These are phyloP conservation scores for Glandiceps talaboti DNA, from an alignment of 53 echinoderm and acorn worm species.

Conservation along the genomic window DNA sequence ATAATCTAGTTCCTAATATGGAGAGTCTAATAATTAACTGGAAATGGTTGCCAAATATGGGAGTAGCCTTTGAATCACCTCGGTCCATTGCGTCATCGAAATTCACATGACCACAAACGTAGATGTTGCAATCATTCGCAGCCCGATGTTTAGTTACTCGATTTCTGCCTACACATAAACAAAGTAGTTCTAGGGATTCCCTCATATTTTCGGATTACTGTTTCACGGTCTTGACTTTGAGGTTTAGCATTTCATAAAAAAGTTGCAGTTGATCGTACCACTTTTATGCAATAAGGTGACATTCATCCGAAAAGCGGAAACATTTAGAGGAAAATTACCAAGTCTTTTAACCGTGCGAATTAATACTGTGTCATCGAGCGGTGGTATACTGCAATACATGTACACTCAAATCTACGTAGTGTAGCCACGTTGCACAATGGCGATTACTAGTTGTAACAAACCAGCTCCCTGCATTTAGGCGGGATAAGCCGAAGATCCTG, in stretches of 20 bases:
- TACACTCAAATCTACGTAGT: not conserved
- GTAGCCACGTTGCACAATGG: slow-evolving; percentile 1
- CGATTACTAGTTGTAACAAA: not conserved
- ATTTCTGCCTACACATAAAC: not conserved
- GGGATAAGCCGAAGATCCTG: not conserved
- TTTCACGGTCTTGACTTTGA: not conserved
- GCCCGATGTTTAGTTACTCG: not conserved
- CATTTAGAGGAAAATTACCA: not conserved
- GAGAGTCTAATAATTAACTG: not conserved
- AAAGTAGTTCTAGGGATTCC: not conserved
- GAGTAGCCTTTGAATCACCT: not conserved
- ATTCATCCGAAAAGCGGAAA: not conserved
- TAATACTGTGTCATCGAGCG: not conserved
- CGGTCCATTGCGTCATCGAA: not conserved
- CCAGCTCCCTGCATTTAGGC: not conserved
- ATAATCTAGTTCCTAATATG: not conserved
- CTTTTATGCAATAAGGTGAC: not conserved
- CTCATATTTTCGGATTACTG: not conserved
- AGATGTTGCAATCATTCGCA: not conserved
- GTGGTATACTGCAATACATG: not conserved
- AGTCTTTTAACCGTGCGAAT: not conserved
- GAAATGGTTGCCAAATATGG: not conserved
- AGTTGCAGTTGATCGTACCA: not conserved
- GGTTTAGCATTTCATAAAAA: not conserved
- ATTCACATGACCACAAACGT: not conserved